phyloP scores from a whole-genome alignment of 2,888 invertebrate species.

The Amorpha juglandis region DNA sequence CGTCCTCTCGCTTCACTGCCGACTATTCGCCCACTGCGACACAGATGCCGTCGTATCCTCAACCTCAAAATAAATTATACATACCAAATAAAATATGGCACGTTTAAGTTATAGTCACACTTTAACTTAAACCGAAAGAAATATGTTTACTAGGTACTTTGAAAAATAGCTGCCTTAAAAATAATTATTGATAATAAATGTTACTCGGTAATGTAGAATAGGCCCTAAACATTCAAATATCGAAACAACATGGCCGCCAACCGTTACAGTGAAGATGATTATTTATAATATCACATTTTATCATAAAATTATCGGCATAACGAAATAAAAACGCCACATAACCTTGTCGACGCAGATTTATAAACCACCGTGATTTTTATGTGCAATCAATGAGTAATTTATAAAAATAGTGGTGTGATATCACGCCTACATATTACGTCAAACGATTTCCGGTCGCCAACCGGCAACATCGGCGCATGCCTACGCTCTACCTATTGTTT shows the following conservation, averaged over 20 bases:
- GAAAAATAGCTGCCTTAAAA: too few relatives aligned
- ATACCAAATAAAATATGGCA: too few relatives aligned
- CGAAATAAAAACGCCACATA: slow-evolving; percentile 13
- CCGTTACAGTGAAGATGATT: not conserved
- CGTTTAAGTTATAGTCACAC: too few relatives aligned
- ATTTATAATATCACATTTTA: slow-evolving; percentile 13
- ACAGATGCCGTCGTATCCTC: too few relatives aligned
- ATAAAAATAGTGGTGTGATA: slow-evolving; percentile 40
- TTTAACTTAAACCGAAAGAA: too few relatives aligned
- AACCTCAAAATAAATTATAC: too few relatives aligned
- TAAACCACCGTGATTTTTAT: slow-evolving; percentile 38
- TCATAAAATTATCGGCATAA: slow-evolving; percentile 18
- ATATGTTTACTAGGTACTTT: too few relatives aligned
- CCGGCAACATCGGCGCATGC: slow-evolving; percentile 59
- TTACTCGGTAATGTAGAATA: too few relatives aligned
- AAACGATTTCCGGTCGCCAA: slow-evolving; percentile 55
- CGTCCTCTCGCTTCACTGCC: too few relatives aligned
- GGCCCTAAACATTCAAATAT: slow-evolving; percentile 2
- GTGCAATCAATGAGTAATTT: slow-evolving; percentile 38
- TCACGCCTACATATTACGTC: slow-evolving; percentile 53
- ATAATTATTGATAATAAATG: too few relatives aligned
- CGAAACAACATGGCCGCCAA: slow-evolving; percentile 20
- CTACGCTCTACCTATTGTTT: slow-evolving; percentile 71
- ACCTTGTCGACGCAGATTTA: slow-evolving; percentile 6
- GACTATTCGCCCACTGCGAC: too few relatives aligned